Evolutionary conservation across 2,113 vertebrate genomes (phyloP).

Genomic region (Marmota monax): DNA sequence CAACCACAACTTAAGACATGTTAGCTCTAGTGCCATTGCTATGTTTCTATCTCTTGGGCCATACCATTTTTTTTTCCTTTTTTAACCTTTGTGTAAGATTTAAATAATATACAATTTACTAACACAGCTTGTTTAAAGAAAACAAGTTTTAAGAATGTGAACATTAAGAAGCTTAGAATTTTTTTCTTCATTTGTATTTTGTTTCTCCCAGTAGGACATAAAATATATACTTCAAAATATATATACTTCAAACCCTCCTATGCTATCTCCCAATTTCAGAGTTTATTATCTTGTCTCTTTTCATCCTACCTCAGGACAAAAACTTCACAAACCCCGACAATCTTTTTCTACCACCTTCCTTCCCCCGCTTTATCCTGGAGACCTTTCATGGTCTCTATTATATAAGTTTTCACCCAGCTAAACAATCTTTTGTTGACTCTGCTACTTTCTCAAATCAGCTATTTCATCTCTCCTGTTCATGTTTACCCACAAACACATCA

Average conservation of each 20-base stretch:
- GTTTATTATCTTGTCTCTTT: background rate
- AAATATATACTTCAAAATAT: too few relatives aligned
- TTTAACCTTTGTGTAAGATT: conserved; percentile 15
- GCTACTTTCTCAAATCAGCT: background rate
- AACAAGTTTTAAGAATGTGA: background rate
- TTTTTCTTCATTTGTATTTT: too few relatives aligned
- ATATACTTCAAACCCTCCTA: too few relatives aligned
- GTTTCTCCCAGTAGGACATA: too few relatives aligned
- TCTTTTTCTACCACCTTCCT: background rate
- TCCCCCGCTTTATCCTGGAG: background rate
- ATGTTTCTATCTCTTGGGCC: background rate
- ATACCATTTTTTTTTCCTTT: background rate
- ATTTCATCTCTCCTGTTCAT: background rate
- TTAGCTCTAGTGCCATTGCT: background rate
- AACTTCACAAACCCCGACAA: background rate
- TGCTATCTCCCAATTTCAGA: too few relatives aligned
- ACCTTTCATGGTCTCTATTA: background rate
- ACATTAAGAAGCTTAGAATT: too few relatives aligned
- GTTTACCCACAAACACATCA: background rate
- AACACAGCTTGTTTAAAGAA: background rate
- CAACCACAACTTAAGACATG: background rate
- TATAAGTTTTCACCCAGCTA: background rate
- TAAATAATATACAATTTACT: background rate
- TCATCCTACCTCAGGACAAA: background rate
- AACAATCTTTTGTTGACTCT: background rate